phyloP scores from a whole-genome alignment of 2,888 invertebrate genomes.

The Dyspetes luteomarginatus region DNA sequence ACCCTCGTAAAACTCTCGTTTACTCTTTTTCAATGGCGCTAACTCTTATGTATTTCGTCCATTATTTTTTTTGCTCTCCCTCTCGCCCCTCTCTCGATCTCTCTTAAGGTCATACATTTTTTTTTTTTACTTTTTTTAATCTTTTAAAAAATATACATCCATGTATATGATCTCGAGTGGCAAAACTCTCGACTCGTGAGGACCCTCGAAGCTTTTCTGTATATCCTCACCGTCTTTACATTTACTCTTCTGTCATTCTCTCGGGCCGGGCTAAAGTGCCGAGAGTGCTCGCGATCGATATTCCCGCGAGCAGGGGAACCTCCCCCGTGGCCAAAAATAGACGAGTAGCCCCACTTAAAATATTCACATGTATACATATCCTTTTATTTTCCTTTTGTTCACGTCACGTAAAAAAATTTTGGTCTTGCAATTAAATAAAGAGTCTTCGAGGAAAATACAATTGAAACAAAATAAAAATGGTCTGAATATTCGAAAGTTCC shows the following conservation, averaged over 20 bases:
- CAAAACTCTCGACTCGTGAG: background rate
- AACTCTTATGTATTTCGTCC: background rate
- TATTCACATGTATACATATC: constrained; percentile 10
- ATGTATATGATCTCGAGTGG: background rate
- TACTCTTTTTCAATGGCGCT: background rate
- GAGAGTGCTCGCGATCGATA: constrained; percentile 71
- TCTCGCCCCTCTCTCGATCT: background rate
- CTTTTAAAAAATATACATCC: background rate
- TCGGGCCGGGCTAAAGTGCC: background rate
- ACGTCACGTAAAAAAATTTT: background rate
- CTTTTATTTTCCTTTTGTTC: background rate
- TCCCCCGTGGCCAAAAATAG: constrained; percentile 72
- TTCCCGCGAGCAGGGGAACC: constrained; percentile 51
- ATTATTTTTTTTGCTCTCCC: background rate
- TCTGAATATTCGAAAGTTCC: background rate
- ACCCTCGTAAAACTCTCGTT: constrained; percentile 62
- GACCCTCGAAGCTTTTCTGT: background rate
- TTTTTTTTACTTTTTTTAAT: background rate
- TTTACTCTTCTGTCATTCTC: background rate
- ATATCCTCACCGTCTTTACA: background rate
- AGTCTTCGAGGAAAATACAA: background rate
- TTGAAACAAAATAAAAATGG: background rate
- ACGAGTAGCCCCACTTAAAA: constrained; percentile 55
- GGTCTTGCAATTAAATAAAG: background rate
- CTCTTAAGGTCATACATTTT: background rate